Conservation (phyloP, 1,140 invertebrate genomes). For the Sitophilus oryzae region DNA sequence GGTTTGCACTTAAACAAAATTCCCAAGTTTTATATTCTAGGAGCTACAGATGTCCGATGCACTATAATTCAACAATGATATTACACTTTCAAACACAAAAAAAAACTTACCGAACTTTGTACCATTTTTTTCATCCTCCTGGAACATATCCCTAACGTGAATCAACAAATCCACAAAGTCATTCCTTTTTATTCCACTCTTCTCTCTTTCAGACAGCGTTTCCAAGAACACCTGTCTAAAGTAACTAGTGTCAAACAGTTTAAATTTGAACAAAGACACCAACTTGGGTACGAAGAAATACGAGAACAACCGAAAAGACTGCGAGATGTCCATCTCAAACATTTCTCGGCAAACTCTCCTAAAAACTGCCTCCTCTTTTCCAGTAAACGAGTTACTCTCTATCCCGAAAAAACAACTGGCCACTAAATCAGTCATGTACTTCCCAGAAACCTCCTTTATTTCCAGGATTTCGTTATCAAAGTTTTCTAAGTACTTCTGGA, state of each 20-base stretch:
- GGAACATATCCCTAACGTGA: slow-evolving; percentile 42
- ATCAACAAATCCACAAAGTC: slow-evolving; percentile 55
- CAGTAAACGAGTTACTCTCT: slow-evolving; percentile 43
- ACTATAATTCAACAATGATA: too few relatives aligned
- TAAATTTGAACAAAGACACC: slow-evolving; percentile 34
- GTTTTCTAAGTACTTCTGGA: slow-evolving; percentile 25
- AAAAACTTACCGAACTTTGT: slow-evolving; percentile 24
- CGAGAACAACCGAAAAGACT: slow-evolving; percentile 27
- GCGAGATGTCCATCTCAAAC: slow-evolving; percentile 22
- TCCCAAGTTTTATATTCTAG: too few relatives aligned
- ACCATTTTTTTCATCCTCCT: slow-evolving; percentile 12
- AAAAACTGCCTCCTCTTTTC: slow-evolving; percentile 44
- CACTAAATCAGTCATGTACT: slow-evolving; percentile 33
- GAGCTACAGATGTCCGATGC: too few relatives aligned
- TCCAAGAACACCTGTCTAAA: slow-evolving; percentile 36
- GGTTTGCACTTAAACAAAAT: too few relatives aligned
- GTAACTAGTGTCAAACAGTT: slow-evolving; percentile 34
- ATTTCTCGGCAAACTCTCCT: slow-evolving; percentile 29
- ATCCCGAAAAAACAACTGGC: slow-evolving; percentile 38
- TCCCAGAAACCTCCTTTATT: slow-evolving; percentile 28
- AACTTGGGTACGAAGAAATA: slow-evolving; percentile 37
- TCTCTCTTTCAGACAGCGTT: slow-evolving; percentile 35
- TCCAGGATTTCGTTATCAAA: slow-evolving; percentile 24
- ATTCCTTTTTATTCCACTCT: slow-evolving; percentile 41
- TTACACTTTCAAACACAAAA: too few relatives aligned